A percentile compares a stretch with the other conserved stretches of the same genome.
Conservation (phyloP, 2,797 vertebrate genomes). For the Chiroxiphia lanceolata region DNA sequence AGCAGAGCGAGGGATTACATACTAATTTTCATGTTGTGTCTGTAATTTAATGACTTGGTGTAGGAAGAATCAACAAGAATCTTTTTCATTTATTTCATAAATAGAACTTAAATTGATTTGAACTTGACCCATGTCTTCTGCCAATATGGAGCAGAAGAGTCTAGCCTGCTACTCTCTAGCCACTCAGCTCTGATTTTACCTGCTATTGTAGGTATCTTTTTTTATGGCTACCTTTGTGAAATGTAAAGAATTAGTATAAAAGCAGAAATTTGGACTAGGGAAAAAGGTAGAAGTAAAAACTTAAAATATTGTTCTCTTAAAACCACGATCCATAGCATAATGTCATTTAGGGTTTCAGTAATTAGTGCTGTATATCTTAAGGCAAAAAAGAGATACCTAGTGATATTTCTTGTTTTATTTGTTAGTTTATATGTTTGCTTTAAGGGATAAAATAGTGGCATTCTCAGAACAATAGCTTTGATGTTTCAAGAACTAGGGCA, state of each 20-base stretch:
- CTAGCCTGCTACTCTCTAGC: neutral
- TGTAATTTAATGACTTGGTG: neutral
- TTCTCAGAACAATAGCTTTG: conserved; percentile 56
- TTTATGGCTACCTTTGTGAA: neutral
- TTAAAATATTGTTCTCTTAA: conserved; percentile 3
- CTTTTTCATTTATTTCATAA: neutral
- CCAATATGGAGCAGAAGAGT: neutral
- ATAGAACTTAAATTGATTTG: conserved; percentile 1
- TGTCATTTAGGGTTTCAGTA: neutral
- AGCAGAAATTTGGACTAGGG: neutral
- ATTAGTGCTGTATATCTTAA: conserved; percentile 25
- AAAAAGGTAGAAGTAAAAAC: neutral
- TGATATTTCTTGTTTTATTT: conserved; percentile 16
- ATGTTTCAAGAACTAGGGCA: conserved; percentile 51
- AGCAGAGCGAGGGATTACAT: neutral
- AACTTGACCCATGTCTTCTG: neutral
- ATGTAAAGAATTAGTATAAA: neutral
- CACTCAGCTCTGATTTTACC: neutral
- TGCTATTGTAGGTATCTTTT: neutral
- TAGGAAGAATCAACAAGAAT: neutral
- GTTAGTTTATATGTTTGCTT: conserved; percentile 59
- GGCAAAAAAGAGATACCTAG: neutral
- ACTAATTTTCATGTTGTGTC: neutral
- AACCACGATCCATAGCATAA: neutral
- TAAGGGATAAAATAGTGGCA: conserved; percentile 55